These are phyloP conservation scores for Holacanthella duospinosa DNA, from an alignment of 2,888 invertebrate genomes.

Conservation along the genomic window DNA sequence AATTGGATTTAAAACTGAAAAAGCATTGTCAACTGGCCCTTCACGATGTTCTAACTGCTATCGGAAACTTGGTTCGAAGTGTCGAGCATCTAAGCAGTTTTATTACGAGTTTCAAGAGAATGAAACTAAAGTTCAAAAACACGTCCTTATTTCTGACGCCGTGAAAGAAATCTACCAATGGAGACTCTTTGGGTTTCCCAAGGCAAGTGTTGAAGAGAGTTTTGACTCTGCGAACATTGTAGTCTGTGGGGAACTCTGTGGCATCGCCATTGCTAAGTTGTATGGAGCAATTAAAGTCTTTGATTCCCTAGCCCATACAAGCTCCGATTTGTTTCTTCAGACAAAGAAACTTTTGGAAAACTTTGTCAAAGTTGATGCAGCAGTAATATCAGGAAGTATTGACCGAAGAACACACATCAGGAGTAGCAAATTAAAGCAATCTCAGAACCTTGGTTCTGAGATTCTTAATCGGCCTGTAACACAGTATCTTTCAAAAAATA, in stretches of 20 bases:
- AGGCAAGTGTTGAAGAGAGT: neutral
- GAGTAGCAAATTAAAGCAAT: neutral
- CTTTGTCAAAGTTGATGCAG: neutral
- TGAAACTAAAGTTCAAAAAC: neutral
- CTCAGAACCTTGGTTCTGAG: neutral
- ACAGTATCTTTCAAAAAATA: neutral
- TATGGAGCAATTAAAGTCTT: neutral
- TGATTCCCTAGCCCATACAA: neutral
- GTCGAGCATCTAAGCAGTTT: neutral
- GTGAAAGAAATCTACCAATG: neutral
- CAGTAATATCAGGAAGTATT: neutral
- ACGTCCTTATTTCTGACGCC: neutral
- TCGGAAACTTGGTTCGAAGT: neutral
- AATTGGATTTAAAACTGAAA: no score
- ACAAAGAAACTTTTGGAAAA: neutral
- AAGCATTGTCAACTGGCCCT: no score
- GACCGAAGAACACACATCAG: neutral
- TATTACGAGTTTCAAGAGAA: neutral
- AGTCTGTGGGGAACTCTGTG: neutral
- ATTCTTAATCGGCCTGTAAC: neutral
- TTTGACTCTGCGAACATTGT: neutral
- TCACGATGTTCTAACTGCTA: neutral
- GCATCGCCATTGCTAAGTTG: conserved; percentile 3
- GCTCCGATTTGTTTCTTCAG: neutral
- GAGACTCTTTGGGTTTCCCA: neutral